phyloP scores from a whole-genome alignment of 2,888 invertebrate species.

The Eudemis profundana region DNA sequence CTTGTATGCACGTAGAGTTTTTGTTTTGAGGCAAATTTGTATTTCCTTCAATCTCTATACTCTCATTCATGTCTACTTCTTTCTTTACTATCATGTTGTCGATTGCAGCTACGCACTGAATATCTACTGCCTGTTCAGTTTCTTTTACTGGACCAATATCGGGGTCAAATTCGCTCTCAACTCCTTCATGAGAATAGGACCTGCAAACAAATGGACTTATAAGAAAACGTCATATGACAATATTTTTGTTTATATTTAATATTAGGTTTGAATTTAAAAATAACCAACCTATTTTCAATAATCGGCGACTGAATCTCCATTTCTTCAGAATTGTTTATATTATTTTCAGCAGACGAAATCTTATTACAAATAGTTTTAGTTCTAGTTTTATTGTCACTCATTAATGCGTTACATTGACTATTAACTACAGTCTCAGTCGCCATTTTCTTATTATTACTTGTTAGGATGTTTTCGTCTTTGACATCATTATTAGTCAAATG shows the following conservation, averaged over 20 bases:
- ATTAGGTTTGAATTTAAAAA: too few species aligned
- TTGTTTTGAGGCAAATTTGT: background rate
- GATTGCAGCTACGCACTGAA: background rate
- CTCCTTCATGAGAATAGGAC: background rate
- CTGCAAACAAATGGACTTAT: conserved; percentile 3
- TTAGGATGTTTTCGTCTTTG: background rate
- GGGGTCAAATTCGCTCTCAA: background rate
- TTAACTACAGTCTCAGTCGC: background rate
- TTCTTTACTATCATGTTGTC: background rate
- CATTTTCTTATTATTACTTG: background rate
- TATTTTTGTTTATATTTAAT: background rate
- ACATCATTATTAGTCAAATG: background rate
- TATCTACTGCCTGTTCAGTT: background rate
- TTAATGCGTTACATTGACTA: background rate
- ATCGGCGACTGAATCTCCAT: background rate
- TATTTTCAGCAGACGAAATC: background rate
- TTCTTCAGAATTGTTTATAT: background rate
- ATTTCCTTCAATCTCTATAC: background rate
- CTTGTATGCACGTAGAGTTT: background rate
- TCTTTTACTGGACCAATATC: background rate
- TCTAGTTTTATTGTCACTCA: background rate
- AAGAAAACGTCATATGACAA: background rate
- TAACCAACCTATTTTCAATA: conserved; percentile 6
- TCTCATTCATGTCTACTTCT: background rate
- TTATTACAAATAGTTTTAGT: background rate